Conservation (phyloP, 2,113 vertebrate species). For the Sclerurus mexicanus region DNA sequence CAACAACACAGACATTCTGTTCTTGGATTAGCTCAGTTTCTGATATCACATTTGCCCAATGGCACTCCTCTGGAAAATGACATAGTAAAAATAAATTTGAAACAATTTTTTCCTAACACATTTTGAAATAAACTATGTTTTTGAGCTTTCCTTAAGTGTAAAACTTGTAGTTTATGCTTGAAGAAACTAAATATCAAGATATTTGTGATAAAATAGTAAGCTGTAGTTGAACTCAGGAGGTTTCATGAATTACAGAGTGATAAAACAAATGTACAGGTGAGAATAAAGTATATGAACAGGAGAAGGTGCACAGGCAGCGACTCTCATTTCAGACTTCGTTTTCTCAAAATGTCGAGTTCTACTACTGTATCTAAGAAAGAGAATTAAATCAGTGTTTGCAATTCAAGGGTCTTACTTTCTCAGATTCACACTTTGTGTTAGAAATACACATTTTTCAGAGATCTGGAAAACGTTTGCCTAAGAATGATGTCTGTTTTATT, state of each 20-base stretch:
- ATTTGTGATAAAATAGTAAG: background rate
- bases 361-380: background rate
- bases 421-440: accelerated
- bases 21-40: background rate
- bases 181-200: background rate
- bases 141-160: background rate
- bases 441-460: background rate
- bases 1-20: background rate
- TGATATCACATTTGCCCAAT: background rate
- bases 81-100: background rate
- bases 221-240: background rate
- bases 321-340: background rate
- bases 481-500: background rate
- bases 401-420: background rate
- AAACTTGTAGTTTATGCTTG: background rate
- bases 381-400: background rate
- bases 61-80: background rate
- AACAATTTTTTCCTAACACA: background rate
- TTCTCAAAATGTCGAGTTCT: background rate
- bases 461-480: background rate
- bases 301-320: background rate
- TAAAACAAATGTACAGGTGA: background rate
- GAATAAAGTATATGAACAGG: background rate
- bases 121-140: background rate
- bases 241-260: background rate